Evolutionary conservation across 2,797 vertebrate genomes (phyloP).

Genomic region (Phoebastria nigripes): DNA sequence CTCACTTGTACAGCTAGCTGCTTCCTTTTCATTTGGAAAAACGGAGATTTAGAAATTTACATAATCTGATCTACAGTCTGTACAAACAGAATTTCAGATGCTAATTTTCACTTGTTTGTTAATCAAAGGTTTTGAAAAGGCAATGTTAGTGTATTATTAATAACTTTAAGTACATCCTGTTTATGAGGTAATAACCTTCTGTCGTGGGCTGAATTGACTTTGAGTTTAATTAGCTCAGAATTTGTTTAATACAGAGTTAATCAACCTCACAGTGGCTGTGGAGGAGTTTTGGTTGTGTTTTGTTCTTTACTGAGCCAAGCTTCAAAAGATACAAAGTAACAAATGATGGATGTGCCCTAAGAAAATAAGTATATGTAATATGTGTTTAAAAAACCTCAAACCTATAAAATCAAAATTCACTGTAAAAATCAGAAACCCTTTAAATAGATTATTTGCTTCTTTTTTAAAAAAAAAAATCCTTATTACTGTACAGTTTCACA

Average conservation of each 20-base stretch:
- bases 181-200: conserved; percentile 63
- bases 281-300: neutral
- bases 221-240: conserved; percentile 53
- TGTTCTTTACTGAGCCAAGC: neutral
- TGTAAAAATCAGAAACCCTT: neutral
- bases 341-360: neutral
- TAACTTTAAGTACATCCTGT: conserved; percentile 66
- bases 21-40: conserved; percentile 41
- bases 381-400: neutral
- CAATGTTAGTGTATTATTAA: conserved; percentile 60
- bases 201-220: conserved; percentile 45
- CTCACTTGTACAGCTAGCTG: conserved; percentile 12
- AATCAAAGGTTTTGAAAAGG: conserved; percentile 63
- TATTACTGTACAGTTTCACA: neutral
- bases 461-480: neutral
- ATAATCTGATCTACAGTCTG: conserved; percentile 56
- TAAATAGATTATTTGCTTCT: neutral
- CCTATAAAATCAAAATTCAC: neutral
- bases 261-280: neutral
- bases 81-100: conserved; percentile 60
- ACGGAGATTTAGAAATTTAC: conserved; percentile 38
- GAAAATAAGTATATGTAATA: neutral
- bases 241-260: conserved; percentile 55
- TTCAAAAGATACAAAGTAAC: neutral
- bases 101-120: conserved; percentile 63